Conservation (phyloP, 2,888 invertebrate species). For the Pachydiplax longipennis region DNA sequence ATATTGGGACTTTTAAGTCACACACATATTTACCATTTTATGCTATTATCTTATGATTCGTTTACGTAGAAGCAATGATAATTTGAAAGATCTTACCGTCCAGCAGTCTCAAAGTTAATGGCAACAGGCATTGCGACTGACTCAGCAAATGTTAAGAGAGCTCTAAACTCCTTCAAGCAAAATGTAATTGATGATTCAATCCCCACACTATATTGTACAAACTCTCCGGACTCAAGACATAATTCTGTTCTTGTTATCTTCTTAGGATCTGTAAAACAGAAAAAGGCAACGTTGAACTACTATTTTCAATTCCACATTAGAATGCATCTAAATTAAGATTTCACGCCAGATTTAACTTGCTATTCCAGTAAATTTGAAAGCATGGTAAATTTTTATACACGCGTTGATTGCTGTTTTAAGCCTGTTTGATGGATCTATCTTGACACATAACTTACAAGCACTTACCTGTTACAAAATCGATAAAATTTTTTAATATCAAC, state of each 20-base stretch:
- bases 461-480: conserved; percentile 68
- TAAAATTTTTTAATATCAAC: conserved; percentile 78
- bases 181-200: conserved; percentile 80
- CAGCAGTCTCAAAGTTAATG: conserved; percentile 78
- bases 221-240: conserved; percentile 74
- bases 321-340: not conserved
- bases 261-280: conserved; percentile 62
- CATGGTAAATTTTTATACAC: not conserved
- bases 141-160: conserved; percentile 82
- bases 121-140: conserved; percentile 71
- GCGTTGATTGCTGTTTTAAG: not conserved
- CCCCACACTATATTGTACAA: conserved; percentile 71
- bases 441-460: not conserved
- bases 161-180: conserved; percentile 83
- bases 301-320: too few species aligned
- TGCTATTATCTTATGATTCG: too few species aligned
- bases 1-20: too few species aligned
- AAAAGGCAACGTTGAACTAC: not conserved
- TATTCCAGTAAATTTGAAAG: not conserved
- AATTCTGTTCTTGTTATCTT: conserved; percentile 82
- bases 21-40: too few species aligned
- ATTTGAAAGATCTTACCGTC: conserved; percentile 64
- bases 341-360: not conserved
- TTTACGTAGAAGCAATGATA: too few species aligned
- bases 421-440: not conserved